Base-by-base conservation (phyloP, 2,888 invertebrate genomes). In the Chloromyia formosa region DNA sequence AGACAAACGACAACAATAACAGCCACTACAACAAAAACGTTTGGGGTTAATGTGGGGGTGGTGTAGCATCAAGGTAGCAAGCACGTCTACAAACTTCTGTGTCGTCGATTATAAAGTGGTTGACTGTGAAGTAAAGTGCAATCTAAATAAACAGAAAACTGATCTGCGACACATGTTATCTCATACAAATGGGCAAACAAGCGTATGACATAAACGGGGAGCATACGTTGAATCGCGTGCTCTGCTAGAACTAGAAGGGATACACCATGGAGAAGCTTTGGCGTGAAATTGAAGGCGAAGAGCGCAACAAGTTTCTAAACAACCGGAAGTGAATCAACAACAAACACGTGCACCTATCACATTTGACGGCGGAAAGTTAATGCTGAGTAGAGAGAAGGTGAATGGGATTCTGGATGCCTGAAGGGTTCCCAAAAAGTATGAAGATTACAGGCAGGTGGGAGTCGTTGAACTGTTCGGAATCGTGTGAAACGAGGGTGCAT, bases 261-360 rank as follows among this genome's bases (percentile, higher is more conserved):
- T 35, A 35, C 27, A 35, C 27, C 27, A 35, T 35, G 7, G 27
- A 35, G 27, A 54, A 69, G 69, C 69, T 69, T 69, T 69, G 54
- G 35, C 54, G 69, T 53, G 27, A 69, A 69, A 45, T 69, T 54
- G 54, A 45, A 23, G 69, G 27, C 23, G 58, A 62, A 64, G 27
- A 35, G 74, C 77, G 78, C 79, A 79, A 79, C 79, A 79, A 76
- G 79, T 79, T 77, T 79, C 78, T 78, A 78, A 79, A 79, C 77
- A 78, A 74, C 79, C 79, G 77, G 76, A 74, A 77, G 79, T 78
- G 74, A 73, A 76, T 77, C 72, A 75, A 77, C 72, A 75, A 77
- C 73, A 77, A 74, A 49, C 74, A 74, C 74, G 74, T 74, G 74
- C 53, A 53, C 53, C 23, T n/a, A 20, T 71, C 27, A 35, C 27